A percentile compares a stretch with the other conserved stretches of the same genome.
Conservation (phyloP, 2,888 invertebrate species). For the Cosmia trapezina region DNA sequence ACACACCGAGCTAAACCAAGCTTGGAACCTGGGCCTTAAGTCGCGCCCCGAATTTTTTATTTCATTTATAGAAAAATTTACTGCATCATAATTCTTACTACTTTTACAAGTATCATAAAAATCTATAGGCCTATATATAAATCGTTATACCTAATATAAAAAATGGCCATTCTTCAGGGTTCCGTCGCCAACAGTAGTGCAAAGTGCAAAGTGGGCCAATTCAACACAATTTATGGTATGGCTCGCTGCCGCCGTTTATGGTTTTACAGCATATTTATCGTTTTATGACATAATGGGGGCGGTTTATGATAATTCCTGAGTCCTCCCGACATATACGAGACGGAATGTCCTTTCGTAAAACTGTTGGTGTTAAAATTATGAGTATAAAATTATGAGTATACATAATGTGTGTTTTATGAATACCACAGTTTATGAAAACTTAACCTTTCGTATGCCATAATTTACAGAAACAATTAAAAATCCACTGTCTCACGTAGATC, state of each 20-base stretch:
- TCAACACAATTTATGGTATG: conserved; percentile 83
- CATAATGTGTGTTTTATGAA: not conserved
- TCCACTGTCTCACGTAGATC: too few relatives aligned
- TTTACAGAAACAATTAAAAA: too few relatives aligned
- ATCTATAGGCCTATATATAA: conserved; percentile 53
- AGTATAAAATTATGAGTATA: not conserved
- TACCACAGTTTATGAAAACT: not conserved
- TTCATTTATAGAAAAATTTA: conserved; percentile 16
- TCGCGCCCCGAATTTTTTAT: not conserved
- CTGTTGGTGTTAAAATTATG: conserved; percentile 43
- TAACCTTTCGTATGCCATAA: too few relatives aligned
- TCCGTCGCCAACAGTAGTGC: conserved; percentile 70
- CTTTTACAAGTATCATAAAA: conserved; percentile 59
- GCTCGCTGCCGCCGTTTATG: conserved; percentile 86
- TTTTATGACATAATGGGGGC: conserved; percentile 83
- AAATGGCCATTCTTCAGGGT: conserved; percentile 61
- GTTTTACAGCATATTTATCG: conserved; percentile 89
- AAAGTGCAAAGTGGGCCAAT: conserved; percentile 85
- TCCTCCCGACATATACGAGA: conserved; percentile 58
- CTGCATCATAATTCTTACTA: conserved; percentile 46
- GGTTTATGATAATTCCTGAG: conserved; percentile 82
- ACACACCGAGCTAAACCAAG: too few relatives aligned
- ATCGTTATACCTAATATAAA: conserved; percentile 57
- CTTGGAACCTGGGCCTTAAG: too few relatives aligned
- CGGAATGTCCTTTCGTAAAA: conserved; percentile 64